Percentiles rank a stretch among this genome's conserved stretches.
These are phyloP conservation scores for Chesias legatella DNA, from an alignment of 2,888 invertebrate genomes.

Conservation along the genomic window DNA sequence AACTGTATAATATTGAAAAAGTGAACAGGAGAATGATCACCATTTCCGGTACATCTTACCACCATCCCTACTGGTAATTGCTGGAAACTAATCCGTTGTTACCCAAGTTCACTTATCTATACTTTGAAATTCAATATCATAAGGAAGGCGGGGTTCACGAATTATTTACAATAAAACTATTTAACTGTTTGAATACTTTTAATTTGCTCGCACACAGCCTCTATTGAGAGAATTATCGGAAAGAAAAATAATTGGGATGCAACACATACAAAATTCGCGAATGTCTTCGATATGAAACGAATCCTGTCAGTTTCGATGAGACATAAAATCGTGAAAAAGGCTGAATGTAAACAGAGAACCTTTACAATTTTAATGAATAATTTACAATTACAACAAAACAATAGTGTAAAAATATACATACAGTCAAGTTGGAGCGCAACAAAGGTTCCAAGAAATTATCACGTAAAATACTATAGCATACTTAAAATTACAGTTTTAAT, in stretches of 20 bases:
- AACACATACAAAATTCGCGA: constrained; percentile 36
- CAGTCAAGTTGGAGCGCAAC: constrained; percentile 24
- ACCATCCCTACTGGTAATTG: too few relatives aligned
- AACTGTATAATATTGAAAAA: too few relatives aligned
- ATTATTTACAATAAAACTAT: constrained; percentile 11
- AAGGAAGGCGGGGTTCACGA: neutral
- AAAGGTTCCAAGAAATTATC: constrained; percentile 39
- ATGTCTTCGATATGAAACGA: constrained; percentile 3
- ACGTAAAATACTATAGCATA: constrained; percentile 47
- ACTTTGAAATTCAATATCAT: too few relatives aligned
- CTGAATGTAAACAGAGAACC: constrained; percentile 11
- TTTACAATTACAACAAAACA: constrained; percentile 16
- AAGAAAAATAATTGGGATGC: constrained; percentile 35
- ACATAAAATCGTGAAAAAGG: constrained; percentile 3
- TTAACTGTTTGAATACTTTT: constrained; percentile 66
- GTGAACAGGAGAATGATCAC: too few relatives aligned
- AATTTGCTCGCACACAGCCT: constrained; percentile 79
- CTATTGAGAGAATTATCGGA: constrained; percentile 68
- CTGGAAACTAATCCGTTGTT: too few relatives aligned
- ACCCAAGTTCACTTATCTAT: too few relatives aligned
- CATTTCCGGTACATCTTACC: too few relatives aligned
- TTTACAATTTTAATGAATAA: constrained; percentile 12
- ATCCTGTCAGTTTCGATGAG: neutral
- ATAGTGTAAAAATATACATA: constrained; percentile 21
- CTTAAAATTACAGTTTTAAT: constrained; percentile 49